Base-by-base conservation (phyloP, 2,888 invertebrate species). In the Tortricodes alternella region DNA sequence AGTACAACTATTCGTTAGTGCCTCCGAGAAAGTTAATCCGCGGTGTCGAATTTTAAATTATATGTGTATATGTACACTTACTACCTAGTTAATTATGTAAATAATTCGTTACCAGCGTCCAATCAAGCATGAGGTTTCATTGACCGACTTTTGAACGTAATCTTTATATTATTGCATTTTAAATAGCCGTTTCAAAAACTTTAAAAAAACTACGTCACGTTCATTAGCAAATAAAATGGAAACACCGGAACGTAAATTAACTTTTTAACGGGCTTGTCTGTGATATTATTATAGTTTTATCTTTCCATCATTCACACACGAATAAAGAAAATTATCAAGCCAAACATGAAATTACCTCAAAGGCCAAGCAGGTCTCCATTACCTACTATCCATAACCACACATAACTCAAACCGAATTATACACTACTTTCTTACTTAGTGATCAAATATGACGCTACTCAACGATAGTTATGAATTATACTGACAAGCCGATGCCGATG, bases 301-400 rank as follows among this genome's bases (percentile, higher is more conserved):
- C 15, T 8, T 7, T n/a, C 7, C 34, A 53, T 38, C 18, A 27
- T 41, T 41, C 39, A 27, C 48, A 35, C 41, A 35, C 15, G 7
- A 27, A 34, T 46, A 34, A 35, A 55, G 32, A 46, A 18, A 11
- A 13, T 32, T n/a, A 21, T 39, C 39, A 27, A 7, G 18, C 16
- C 13, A 16, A 55, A 24, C 16, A 27, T 7, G 15, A 41, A 60
- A 61, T 67, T 70, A 78, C 78, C 76, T 76, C 72, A 68, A 78
- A 78, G 60, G 63, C 65, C 52, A 76, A 62, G 60, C 64, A 56
- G 44, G 72, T 66, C n/a, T n/a, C n/a, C n/a, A n/a, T n/a, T n/a
- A n/a, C n/a, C n/a, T n/a, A n/a, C n/a, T n/a, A 63, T 76, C 78
- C 78, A 78, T 76, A 61, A 64, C 65, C 62, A 68, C 67, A 58